Base-by-base conservation (phyloP, 2,888 invertebrate genomes). In the Rapana venosa region DNA sequence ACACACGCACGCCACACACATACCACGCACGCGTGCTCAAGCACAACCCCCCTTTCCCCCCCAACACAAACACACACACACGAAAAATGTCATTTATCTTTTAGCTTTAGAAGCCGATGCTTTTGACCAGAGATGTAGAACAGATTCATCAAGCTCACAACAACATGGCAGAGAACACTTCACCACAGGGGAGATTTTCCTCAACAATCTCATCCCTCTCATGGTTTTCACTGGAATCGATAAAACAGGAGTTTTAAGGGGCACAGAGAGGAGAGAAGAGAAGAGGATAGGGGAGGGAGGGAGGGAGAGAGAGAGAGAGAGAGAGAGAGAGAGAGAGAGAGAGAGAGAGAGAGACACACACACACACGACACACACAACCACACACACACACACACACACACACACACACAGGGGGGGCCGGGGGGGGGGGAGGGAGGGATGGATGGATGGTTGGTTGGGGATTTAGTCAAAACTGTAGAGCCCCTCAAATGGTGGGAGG, bases 221-320 rank as follows among this genome's bases (percentile, higher is more conserved):
- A 5, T 47, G 47, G 47, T 47, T 47, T 47, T 47, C 47, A 47
- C 2, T 8, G 4, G 8, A 47, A 47, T 47, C 47, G 47, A 47
- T 47, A 47, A n/a, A 47, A 47, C 47, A 47, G 47, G 47, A 47
- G 47, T 5, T 47, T 47, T 47, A 47, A 47, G 47, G 47, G 47
- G 47, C 47, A 47, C 47, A 47, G 47, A n/a, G 47, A 47, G 47
- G 2, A 47, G 47, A 8, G 47, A 47, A 47, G 47, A 47, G 47
- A 8, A 47, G 47, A 47, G 47, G 47, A 47, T 2, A 30, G 30
- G n/a, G n/a, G 22, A 77, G n/a, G 30, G 5, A 0, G 26, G 58
- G 84, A 56, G 56, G 36, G 84, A 56, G 84, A 84, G 36, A 84
- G 84, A 84, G 56, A 56, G 56, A 84, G 84, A 47, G 56, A n/a